Conservation (phyloP, 2,888 invertebrate species). For the Cheilosia scutellata region DNA sequence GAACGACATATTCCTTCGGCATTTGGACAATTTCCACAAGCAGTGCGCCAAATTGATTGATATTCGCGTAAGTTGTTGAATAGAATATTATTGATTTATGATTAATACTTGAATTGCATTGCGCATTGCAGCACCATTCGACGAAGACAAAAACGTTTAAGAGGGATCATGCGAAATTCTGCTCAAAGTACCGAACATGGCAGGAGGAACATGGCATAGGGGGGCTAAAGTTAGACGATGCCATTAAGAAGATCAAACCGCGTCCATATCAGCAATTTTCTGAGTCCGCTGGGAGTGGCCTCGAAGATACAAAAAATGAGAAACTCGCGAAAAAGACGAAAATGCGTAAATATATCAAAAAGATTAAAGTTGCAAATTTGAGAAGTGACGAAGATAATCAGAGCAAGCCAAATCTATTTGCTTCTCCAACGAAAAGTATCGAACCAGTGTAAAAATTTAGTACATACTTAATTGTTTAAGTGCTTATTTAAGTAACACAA, state of each 20-base stretch:
- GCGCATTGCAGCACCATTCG: slow-evolving; percentile 82
- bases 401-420: neutral
- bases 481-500: neutral
- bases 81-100: neutral
- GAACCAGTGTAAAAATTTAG: slow-evolving; percentile 22
- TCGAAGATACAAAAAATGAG: slow-evolving; percentile 81
- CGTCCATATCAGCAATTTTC: slow-evolving; percentile 89
- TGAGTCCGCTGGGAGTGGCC: slow-evolving; percentile 80
- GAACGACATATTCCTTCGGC: slow-evolving; percentile 86
- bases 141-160: slow-evolving; percentile 80
- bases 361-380: slow-evolving; percentile 81
- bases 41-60: slow-evolving; percentile 85
- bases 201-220: slow-evolving; percentile 84
- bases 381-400: slow-evolving; percentile 77
- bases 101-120: slow-evolving; percentile 28
- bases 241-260: slow-evolving; percentile 82
- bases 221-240: slow-evolving; percentile 83
- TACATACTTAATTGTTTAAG: neutral
- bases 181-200: slow-evolving; percentile 85
- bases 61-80: slow-evolving; percentile 83
- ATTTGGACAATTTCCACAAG: slow-evolving; percentile 87
- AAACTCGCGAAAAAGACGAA: slow-evolving; percentile 80
- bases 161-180: slow-evolving; percentile 84
- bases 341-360: slow-evolving; percentile 82
- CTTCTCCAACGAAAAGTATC: slow-evolving; percentile 2